A percentile compares a stretch with the other conserved stretches of the same genome.
Evolutionary conservation across 2,113 vertebrate species (phyloP).

Genomic region (Typhlomys cinereus): DNA sequence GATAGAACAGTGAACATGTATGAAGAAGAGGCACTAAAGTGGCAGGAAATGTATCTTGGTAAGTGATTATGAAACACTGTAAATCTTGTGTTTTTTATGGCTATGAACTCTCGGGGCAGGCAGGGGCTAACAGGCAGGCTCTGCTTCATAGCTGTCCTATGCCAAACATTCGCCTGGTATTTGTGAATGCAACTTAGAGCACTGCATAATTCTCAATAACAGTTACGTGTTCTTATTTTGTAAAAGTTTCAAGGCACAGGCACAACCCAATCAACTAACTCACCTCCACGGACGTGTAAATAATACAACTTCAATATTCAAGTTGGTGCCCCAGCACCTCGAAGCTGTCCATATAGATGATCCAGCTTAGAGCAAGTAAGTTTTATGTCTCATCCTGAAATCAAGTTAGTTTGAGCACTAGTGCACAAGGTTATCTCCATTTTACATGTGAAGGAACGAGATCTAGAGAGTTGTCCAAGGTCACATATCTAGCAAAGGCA

Average conservation of each 20-base stretch:
- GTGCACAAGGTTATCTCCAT: background rate
- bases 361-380: background rate
- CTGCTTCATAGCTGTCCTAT: background rate
- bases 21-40: conserved; percentile 4
- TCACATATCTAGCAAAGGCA: background rate
- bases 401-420: background rate
- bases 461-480: background rate
- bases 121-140: background rate
- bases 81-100: background rate
- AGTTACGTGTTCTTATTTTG: background rate
- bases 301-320: conserved; percentile 5
- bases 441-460: conserved; percentile 1
- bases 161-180: background rate
- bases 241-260: background rate
- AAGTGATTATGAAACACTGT: background rate
- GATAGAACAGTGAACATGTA: background rate
- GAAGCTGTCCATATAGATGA: background rate
- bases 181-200: background rate
- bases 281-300: background rate
- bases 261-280: background rate
- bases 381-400: conserved; percentile 16
- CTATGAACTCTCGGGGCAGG: background rate
- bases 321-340: background rate
- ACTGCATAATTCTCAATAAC: background rate
- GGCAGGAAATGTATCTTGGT: background rate